These are phyloP conservation scores for Lasiurus cinereus DNA, from an alignment of 2,113 vertebrate species.

Conservation along the genomic window DNA sequence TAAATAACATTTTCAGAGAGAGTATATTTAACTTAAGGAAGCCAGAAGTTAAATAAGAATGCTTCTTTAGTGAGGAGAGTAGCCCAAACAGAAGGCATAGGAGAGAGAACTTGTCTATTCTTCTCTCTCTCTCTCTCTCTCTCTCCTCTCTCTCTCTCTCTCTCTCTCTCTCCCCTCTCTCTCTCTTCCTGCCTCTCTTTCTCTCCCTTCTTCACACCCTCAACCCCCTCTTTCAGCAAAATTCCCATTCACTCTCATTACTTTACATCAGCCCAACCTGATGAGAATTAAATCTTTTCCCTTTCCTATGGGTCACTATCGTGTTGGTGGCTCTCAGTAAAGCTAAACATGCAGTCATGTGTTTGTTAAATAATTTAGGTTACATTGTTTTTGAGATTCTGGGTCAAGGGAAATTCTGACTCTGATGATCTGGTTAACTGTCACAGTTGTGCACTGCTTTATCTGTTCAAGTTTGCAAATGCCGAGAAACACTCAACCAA, in stretches of 20 bases:
- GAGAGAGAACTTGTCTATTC: neutral
- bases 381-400: neutral
- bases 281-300: neutral
- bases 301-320: neutral
- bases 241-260: neutral
- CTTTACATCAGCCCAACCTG: neutral
- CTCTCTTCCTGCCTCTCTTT: too few relatives aligned
- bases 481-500: neutral
- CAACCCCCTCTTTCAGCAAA: neutral
- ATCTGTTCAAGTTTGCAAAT: neutral
- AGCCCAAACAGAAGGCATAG: neutral
- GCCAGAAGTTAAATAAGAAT: slow-evolving; percentile 13
- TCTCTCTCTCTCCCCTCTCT: too few relatives aligned
- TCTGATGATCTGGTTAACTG: neutral
- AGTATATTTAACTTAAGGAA: neutral
- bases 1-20: neutral
- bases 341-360: neutral
- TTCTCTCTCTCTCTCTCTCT: too few relatives aligned
- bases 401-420: slow-evolving; percentile 47
- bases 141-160: neutral
- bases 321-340: neutral
- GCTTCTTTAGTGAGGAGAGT: neutral
- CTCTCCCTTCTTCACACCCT: too few relatives aligned
- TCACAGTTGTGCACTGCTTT: neutral
- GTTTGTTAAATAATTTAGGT: slow-evolving; percentile 31